Conservation (phyloP, 1,140 invertebrate genomes). For the Whitmania pigra region DNA sequence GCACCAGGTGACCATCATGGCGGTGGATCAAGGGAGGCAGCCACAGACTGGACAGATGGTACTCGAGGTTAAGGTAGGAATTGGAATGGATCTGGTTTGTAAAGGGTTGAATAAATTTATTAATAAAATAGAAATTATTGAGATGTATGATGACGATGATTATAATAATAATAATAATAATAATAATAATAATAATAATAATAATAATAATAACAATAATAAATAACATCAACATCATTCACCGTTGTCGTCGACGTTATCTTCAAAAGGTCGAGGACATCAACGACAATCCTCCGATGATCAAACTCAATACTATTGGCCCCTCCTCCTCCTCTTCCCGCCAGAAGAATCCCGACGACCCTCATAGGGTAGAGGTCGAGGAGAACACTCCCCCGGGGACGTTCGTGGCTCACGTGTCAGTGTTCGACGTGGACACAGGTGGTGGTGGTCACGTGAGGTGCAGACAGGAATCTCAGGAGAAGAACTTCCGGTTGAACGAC, state of each 20-base stretch:
- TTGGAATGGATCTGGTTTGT: background rate
- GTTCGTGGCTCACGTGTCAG: constrained; percentile 16
- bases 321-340: background rate
- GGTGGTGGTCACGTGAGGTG: constrained; percentile 1
- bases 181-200: no score
- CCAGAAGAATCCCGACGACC: background rate
- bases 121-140: background rate
- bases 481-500: constrained; percentile 8
- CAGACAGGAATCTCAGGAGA: background rate
- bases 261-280: constrained; percentile 10
- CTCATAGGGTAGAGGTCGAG: background rate
- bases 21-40: background rate
- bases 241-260: no score
- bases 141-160: no score
- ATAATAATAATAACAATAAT: no score
- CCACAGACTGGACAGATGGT: constrained; percentile 9
- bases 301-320: constrained; percentile 4
- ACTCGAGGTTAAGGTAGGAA: background rate
- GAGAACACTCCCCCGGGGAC: constrained; percentile 9
- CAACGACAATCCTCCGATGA: constrained; percentile 15
- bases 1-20: constrained; percentile 10
- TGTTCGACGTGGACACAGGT: constrained; percentile 10
- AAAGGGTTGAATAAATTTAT: background rate
- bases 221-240: background rate
- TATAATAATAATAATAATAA: no score